Base-by-base conservation (phyloP, 2,888 invertebrate species). In the Hypsopygia costalis region DNA sequence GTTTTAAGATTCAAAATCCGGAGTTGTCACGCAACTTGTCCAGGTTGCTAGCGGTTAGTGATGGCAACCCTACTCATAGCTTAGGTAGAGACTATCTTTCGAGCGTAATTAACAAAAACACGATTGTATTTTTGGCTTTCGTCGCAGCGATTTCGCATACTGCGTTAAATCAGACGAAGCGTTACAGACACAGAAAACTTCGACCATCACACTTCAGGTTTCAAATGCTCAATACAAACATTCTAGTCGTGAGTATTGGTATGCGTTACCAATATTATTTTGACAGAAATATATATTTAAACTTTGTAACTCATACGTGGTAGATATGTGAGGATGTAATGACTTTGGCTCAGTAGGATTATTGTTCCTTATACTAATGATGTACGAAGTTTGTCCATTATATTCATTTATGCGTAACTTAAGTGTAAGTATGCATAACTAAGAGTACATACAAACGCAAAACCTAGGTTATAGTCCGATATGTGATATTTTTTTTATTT, bases 401-500 rank as follows among this genome's bases (percentile, higher is more conserved):
- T 53, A 63, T 65, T 60, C 54, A 54, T 66, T 62, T 55, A 55
- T 52, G 52, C 46, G 48, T 62, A 62, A 59, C 43, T n/a, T n/a
- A 46, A 52, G 60, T 64, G 44, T 62, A 55, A 52, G 51, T 56
- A 51, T 55, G 51, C 47, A 49, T 46, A 58, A 31, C 27, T 69
- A 64, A 62, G 62, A 59, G 55, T 66, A 55, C 63, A 68, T 60
- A 55, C 49, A 58, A 63, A 54, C 57, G 60, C 60, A 52, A 69
- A 70, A 61, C 61, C 60, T 77, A 76, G 72, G 43, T 39, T 57
- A 55, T 77, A 76, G 67, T 69, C 63, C 58, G 68, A 67, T 73
- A 67, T 81, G 81, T 85, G 81, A 80, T 82, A 81, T 77, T 66
- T 70, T 66, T 64, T 69, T 69, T 58, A 16, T 4, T 53, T 48